Base-by-base conservation (phyloP, 2,797 vertebrate species). In the Lutjanus campechanus region DNA sequence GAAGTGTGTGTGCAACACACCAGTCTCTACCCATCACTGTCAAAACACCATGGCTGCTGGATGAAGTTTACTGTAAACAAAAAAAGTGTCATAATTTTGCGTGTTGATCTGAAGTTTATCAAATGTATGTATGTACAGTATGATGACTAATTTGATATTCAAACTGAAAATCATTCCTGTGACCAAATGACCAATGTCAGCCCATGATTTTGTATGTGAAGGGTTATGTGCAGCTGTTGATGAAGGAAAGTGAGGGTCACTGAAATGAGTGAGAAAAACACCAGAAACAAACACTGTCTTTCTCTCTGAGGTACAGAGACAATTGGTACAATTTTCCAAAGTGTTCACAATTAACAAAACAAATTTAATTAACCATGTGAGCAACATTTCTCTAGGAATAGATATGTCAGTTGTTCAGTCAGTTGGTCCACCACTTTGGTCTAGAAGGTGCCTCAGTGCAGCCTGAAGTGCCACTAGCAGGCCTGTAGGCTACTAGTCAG, bases 11-110 rank as follows among this genome's bases (percentile, higher is more conserved):
- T 19, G 67, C 54, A 62, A 54, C 50, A 41, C 51, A 46, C 15
- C 50, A 9, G 46, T 66, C 54, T 78, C 43, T 47, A 56, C 71
- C 47, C 44, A 67, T 81, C 71, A 73, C n/a, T 50, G 55, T 63
- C 69, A 73, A 56, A 70, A 63, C 19, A 61, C 6, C 13, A 41
- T 25, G 20, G 10, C 55, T 46, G 46, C 49, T 56, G 56, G 44
- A 65, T 76, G 4, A 51, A 54, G 22, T 70, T 20, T 53, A 44
- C 49, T 55, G 20, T 69, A 60, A 72, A 54, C 53, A 65, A n/a
- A 46, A 19, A 11, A 11, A 1, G 20, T 17, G 47, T 7, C 29
- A 51, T 29, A 29, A 71, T 51, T 11, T 15, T 44, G 20, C n/a
- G 11, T 41, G 4, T 29, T 19, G 50, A 62, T 20, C 36, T 50